A percentile compares a stretch with the other conserved stretches of the same genome.
Conservation (phyloP, 2,113 vertebrate species). For the Lates calcarifer region DNA sequence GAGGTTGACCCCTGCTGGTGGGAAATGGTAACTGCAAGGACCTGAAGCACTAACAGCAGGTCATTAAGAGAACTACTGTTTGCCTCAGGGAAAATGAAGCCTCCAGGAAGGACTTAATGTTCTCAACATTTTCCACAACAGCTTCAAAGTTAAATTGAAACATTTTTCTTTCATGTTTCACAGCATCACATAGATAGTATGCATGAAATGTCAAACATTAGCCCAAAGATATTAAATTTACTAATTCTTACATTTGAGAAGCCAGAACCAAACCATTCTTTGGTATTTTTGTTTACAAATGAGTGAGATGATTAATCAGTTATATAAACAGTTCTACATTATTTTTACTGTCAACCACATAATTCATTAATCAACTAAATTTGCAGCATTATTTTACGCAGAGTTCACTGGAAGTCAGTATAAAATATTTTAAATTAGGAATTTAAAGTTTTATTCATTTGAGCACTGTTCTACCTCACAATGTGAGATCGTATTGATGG, state of each 20-base stretch:
- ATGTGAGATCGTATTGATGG: background rate
- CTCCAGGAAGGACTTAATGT: background rate
- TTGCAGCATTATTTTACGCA: background rate
- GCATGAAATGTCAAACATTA: background rate
- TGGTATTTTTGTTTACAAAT: background rate
- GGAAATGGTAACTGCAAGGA: constrained; percentile 18
- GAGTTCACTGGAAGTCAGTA: background rate
- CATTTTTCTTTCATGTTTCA: background rate
- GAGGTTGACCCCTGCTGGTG: constrained; percentile 67
- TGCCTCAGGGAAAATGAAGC: background rate
- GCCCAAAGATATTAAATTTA: background rate
- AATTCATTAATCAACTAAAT: background rate
- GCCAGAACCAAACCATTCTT: background rate
- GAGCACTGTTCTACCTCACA: background rate
- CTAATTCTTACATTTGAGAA: background rate
- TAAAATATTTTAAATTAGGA: background rate
- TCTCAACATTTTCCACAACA: background rate
- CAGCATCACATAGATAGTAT: background rate
- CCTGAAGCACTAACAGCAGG: background rate
- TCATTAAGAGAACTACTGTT: background rate
- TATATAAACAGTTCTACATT: background rate
- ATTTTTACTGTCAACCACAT: background rate
- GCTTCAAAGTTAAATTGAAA: background rate
- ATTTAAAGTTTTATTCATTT: background rate
- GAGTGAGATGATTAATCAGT: background rate